These are phyloP conservation scores for Salminus brasiliensis DNA, from an alignment of 2,113 vertebrate genomes.

Conservation along the genomic window DNA sequence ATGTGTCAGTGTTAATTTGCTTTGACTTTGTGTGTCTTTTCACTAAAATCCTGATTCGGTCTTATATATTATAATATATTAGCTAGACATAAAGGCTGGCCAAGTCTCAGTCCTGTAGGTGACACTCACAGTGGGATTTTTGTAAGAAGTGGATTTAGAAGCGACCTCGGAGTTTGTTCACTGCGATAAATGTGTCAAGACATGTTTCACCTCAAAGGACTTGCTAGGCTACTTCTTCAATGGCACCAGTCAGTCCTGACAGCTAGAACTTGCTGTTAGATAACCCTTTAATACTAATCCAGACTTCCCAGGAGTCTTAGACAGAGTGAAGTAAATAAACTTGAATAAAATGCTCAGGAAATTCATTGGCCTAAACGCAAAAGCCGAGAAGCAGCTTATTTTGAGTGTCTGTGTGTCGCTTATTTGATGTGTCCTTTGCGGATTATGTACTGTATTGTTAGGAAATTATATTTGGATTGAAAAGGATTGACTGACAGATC, in stretches of 20 bases:
- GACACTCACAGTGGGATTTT: not conserved
- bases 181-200: conserved; percentile 36
- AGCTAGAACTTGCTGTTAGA: conserved; percentile 15
- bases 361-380: conserved; percentile 2
- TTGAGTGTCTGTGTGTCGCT: conserved; percentile 13
- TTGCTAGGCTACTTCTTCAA: conserved; percentile 21
- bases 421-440: conserved; percentile 18
- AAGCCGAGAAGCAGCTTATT: conserved; percentile 8
- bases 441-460: conserved; percentile 26
- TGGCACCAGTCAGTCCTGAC: conserved; percentile 37
- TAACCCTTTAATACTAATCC: conserved; percentile 46
- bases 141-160: conserved; percentile 31
- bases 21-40: conserved; percentile 3
- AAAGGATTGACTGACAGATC: conserved; percentile 28
- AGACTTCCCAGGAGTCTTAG: conserved; percentile 31
- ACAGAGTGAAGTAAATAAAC: not conserved
- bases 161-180: conserved; percentile 17
- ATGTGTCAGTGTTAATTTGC: not conserved
- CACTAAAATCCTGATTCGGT: not conserved
- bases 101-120: not conserved
- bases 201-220: conserved; percentile 33
- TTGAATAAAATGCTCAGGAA: not conserved
- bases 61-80: not conserved
- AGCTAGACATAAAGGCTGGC: not conserved
- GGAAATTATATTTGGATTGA: conserved; percentile 30